A percentile compares a stretch with the other conserved stretches of the same genome.
phyloP scores from a whole-genome alignment of 2,888 invertebrate genomes.

The Campaea margaritaria region DNA sequence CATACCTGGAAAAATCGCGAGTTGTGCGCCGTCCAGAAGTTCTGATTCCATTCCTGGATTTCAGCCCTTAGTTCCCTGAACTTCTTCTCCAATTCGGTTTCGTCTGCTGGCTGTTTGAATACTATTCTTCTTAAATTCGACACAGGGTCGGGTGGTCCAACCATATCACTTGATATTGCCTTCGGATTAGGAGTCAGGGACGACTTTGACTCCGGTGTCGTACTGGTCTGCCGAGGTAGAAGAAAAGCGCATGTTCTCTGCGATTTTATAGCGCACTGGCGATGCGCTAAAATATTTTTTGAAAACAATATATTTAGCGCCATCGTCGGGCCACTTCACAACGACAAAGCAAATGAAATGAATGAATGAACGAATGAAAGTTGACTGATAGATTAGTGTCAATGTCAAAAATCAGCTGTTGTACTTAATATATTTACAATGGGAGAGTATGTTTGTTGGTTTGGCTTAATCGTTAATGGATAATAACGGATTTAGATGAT shows the following conservation, averaged over 20 bases:
- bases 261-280: slow-evolving; percentile 36
- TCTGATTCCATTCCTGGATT: slow-evolving; percentile 93
- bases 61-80: slow-evolving; percentile 88
- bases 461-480: too few relatives aligned
- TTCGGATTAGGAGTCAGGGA: slow-evolving; percentile 70
- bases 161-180: slow-evolving; percentile 84
- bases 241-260: slow-evolving; percentile 43
- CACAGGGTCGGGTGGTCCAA: slow-evolving; percentile 92
- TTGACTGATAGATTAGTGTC: too few relatives aligned
- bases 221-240: slow-evolving; percentile 52
- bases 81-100: slow-evolving; percentile 87
- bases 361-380: too few relatives aligned
- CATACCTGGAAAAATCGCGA: slow-evolving; percentile 87
- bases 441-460: too few relatives aligned
- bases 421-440: too few relatives aligned
- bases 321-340: slow-evolving; percentile 16
- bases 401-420: too few relatives aligned
- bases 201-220: slow-evolving; percentile 62
- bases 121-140: slow-evolving; percentile 92
- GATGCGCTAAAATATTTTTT: slow-evolving; percentile 22
- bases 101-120: slow-evolving; percentile 87
- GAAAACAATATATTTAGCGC: slow-evolving; percentile 28
- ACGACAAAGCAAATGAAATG: slow-evolving; percentile 6
- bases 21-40: slow-evolving; percentile 94
- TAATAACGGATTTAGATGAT: too few relatives aligned